Evolutionary conservation across 2,888 invertebrate species (phyloP).

Genomic region (Caenorhabditis imperialis): DNA sequence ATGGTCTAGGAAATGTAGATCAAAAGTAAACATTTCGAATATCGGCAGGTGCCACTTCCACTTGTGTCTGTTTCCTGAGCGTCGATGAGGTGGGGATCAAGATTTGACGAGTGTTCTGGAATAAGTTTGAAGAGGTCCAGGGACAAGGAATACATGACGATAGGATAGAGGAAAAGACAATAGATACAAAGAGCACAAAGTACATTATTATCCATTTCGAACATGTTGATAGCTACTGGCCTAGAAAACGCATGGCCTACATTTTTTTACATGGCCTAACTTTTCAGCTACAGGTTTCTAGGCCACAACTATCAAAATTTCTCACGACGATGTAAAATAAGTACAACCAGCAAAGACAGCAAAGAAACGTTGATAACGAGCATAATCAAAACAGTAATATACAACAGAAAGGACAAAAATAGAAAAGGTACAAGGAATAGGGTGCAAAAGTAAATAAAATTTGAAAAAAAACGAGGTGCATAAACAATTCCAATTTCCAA

Average conservation of each 20-base stretch:
- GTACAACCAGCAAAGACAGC: no score
- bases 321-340: no score
- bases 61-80: conserved; percentile 28
- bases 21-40: conserved; percentile 28
- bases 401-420: background rate
- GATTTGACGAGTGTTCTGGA: conserved; percentile 35
- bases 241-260: no score
- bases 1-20: background rate
- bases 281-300: no score
- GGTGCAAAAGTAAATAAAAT: background rate
- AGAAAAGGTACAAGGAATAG: background rate
- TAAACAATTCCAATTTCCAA: no score
- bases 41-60: conserved; percentile 39
- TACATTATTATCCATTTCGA: no score
- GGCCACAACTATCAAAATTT: no score
- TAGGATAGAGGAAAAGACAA: background rate
- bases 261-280: no score
- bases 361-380: background rate
- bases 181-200: no score
- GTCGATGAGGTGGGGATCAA: conserved; percentile 34
- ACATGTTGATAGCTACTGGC: no score
- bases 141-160: background rate
- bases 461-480: background rate
- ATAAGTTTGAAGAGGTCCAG: background rate
- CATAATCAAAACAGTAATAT: background rate